Evolutionary conservation across 1,140 invertebrate genomes (phyloP), one percentile per base, ranked within the genome.

Genomic region (Drosophila biarmipes): DNA sequence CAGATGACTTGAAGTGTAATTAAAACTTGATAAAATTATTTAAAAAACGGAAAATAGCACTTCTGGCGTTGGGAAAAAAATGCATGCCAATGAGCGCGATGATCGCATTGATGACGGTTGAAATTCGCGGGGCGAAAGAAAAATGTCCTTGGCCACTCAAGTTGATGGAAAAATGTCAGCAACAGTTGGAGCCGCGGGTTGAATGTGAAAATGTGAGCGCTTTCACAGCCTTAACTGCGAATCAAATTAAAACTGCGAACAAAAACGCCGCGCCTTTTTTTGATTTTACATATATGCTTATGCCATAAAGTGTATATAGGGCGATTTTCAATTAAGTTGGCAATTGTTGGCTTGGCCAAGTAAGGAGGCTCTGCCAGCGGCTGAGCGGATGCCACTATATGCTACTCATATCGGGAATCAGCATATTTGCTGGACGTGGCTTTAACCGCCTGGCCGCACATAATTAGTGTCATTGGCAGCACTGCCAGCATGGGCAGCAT

Each of bases 91-190:
- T 38, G 48, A 53, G 40, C 19, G 43, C 17, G 34, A 53, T 34
- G 46, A 62, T 62, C 21, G 48, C 21, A 61, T 46, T 54, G 40
- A 55, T 73, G 57, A 43, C 46, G 43, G 48, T 49, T 49, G 29
- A 38, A 69, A 31, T 53, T 72, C 61, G 51, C 27, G 34, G 19
- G 40, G 62, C 59, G 57, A 62, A 59, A 10, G 58, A 51, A 63
- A 66, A 57, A 73, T 55, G 61, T 72, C 46, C 48, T 38, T 58
- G 56, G 45, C 46, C 56, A 76, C 85, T 87, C 49, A 89, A 89
- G 81, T 73, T 87, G 84, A 89, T 89, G 84, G 66, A 43, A 79
- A 80, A 71, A 58, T 89, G 84, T 89, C 84, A 80, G 73, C 84
- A 79, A 84, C 84, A 89, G 84, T 79, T 77, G 79, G 49, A 40